A percentile compares a stretch with the other conserved stretches of the same genome.
Conservation (phyloP, 2,888 invertebrate species). For the Dascillus cervinus region DNA sequence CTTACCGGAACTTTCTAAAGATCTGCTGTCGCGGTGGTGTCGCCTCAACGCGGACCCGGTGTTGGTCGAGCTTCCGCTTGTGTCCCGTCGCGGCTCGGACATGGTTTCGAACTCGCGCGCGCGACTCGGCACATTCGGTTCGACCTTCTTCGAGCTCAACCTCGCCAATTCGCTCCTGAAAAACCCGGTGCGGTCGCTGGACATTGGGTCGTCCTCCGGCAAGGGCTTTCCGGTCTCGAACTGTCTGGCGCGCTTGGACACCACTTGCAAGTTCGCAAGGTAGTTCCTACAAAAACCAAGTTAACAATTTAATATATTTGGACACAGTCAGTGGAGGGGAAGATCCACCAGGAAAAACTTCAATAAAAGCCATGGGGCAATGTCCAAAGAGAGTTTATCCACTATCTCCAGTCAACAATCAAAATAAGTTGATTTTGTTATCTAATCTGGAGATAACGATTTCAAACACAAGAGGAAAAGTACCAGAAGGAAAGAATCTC, state of each 20-base stretch:
- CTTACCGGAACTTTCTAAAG: slow-evolving; percentile 48
- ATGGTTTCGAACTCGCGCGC: slow-evolving; percentile 66
- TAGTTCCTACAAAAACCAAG: slow-evolving; percentile 26
- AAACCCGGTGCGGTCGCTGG: slow-evolving; percentile 57
- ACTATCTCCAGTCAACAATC: too few species aligned
- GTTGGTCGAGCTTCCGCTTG: slow-evolving; percentile 26
- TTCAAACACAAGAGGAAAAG: too few species aligned
- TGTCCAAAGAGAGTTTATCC: too few species aligned
- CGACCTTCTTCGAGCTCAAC: slow-evolving; percentile 58
- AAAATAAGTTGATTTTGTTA: too few species aligned
- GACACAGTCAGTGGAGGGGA: too few species aligned
- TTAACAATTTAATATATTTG: background rate
- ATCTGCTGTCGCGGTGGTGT: slow-evolving; percentile 46
- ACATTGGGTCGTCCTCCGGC: slow-evolving; percentile 46
- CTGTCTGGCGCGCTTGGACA: slow-evolving; percentile 65
- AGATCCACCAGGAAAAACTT: too few species aligned
- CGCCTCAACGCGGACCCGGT: slow-evolving; percentile 27
- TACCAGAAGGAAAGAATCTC: slow-evolving; percentile 8
- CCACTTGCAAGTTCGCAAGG: slow-evolving; percentile 53
- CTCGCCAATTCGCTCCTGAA: slow-evolving; percentile 59
- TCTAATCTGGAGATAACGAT: too few species aligned
- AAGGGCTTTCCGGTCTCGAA: slow-evolving; percentile 60
- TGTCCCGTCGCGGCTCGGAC: slow-evolving; percentile 32
- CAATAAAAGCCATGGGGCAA: too few species aligned
- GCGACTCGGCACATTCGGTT: slow-evolving; percentile 67